phyloP scores from a whole-genome alignment of 2,113 vertebrate genomes.

The Philantomba maxwellii region DNA sequence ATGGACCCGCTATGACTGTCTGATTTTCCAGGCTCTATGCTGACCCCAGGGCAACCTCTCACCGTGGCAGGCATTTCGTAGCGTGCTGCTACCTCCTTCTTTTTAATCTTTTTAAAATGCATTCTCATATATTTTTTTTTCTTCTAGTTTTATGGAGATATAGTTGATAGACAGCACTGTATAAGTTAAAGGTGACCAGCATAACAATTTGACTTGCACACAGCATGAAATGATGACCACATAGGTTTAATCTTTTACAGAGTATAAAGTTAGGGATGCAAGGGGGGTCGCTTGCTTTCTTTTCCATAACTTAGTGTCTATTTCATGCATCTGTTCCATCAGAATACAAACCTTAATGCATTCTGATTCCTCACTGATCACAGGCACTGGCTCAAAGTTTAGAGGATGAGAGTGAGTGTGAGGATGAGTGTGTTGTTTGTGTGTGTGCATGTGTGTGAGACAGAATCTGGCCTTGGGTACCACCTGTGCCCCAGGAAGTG shows the following conservation, averaged over 20 bases:
- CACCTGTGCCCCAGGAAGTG: too few relatives aligned
- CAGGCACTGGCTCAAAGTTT: neutral
- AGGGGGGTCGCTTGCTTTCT: neutral
- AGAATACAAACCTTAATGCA: neutral
- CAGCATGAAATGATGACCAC: neutral
- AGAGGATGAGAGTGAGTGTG: neutral
- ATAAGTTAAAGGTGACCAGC: neutral
- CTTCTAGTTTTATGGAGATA: neutral
- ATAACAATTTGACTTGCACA: neutral
- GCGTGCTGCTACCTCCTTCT: neutral
- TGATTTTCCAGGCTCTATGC: neutral
- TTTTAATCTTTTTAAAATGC: neutral
- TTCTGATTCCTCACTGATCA: neutral
- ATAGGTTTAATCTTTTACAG: neutral
- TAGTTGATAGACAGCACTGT: neutral
- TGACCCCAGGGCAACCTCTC: neutral
- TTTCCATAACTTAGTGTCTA: neutral
- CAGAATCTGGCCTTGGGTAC: neutral
- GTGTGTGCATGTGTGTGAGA: too few relatives aligned
- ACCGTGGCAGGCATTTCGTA: neutral
- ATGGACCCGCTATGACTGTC: fast-evolving
- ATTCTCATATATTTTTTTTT: neutral
- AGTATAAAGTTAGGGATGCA: neutral
- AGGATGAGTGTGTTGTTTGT: neutral
- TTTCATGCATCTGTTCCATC: too few relatives aligned